These are phyloP conservation scores for Microtus montanus DNA, from an alignment of 2,113 vertebrate species.

Conservation along the genomic window DNA sequence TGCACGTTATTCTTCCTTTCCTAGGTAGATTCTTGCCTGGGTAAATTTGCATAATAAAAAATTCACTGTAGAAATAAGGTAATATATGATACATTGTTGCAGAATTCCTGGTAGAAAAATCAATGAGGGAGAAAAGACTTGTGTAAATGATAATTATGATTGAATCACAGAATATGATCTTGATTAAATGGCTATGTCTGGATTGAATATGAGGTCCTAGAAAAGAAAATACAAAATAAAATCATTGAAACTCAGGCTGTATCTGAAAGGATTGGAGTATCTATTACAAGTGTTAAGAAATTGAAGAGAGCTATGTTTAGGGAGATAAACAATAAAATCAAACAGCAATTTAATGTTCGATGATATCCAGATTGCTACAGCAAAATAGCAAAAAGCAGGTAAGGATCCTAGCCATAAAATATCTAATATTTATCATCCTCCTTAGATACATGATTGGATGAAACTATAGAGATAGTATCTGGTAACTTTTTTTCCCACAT, in stretches of 20 bases:
- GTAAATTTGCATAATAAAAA: neutral
- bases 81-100: neutral
- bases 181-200: neutral
- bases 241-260: neutral
- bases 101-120: neutral
- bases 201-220: neutral
- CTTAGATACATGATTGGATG: neutral
- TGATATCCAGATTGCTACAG: neutral
- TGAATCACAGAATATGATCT: neutral
- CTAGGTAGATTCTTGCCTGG: neutral
- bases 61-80: neutral
- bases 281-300: neutral
- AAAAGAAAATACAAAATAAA: neutral
- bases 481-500: neutral
- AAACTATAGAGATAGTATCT: constrained; percentile 3
- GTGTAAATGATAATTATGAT: neutral
- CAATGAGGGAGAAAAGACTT: neutral
- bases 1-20: neutral
- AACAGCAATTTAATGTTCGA: neutral
- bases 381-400: neutral
- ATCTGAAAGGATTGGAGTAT: neutral
- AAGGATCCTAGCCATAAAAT: neutral
- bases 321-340: neutral
- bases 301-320: neutral
- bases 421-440: neutral